Conservation (phyloP, 30 jellyfish, hydroid and myxozoan genomes). For the Rhopilema esculentum region DNA sequence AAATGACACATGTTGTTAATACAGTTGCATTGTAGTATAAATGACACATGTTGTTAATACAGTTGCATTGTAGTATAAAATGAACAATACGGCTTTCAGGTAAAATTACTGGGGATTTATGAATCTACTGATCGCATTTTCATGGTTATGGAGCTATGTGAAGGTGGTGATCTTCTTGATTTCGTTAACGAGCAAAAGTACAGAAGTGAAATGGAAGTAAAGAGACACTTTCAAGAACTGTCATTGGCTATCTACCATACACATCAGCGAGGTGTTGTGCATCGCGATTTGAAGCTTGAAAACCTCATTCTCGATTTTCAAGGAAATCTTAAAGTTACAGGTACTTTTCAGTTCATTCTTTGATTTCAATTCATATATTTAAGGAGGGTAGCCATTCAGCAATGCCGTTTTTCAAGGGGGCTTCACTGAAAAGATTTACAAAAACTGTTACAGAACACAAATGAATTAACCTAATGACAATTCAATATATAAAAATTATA, state of each 20-base stretch:
- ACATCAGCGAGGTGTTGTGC: constrained; percentile 65
- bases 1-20: no score
- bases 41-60: no score
- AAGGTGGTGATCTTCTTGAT: constrained; percentile 78
- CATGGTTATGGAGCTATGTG: constrained; percentile 66
- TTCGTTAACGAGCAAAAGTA: constrained; percentile 52
- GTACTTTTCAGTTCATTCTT: no score
- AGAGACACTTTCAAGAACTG: constrained; percentile 59
- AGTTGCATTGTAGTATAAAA: no score
- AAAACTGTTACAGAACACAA: no score
- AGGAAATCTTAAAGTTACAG: constrained; percentile 68
- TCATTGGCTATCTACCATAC: constrained; percentile 43
- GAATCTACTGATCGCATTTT: constrained; percentile 48
- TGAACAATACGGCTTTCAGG: not conserved
- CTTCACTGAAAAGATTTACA: no score
- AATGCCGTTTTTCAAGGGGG: no score
- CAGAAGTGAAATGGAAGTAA: constrained; percentile 22
- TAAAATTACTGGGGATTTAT: constrained; percentile 36
- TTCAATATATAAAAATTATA: no score
- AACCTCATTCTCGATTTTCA: constrained; percentile 53
- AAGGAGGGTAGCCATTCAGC: no score
- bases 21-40: no score
- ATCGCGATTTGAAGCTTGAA: constrained; percentile 72
- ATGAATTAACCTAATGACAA: no score
- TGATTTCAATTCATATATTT: no score